Evolutionary conservation across 2,888 invertebrate genomes (phyloP), one percentile per base, ranked within the genome.

Genomic region (Aethes cnicana): DNA sequence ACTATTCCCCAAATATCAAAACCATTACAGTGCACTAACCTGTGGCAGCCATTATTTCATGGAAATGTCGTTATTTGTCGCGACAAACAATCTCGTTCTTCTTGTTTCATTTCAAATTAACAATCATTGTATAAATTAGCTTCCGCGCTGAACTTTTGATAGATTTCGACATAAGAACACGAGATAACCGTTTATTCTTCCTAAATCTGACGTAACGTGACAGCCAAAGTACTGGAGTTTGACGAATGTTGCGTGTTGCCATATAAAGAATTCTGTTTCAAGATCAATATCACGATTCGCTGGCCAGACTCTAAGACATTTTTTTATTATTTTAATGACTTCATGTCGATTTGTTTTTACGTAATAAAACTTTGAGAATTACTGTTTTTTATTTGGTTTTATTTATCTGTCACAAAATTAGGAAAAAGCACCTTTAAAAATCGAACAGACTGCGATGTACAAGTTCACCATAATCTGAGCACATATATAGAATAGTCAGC

Each of bases 1-100:
- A 23, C 20, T 17, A 33, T 33, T 33, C 33, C 17, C 17, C 33
- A 23, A 23, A 7, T 23, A 23, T 23, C 17, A 18, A 18, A 3
- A 35, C 18, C 35, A 20, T 36, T 20, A 12, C 35, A 18, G 35
- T 36, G 35, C 35, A 36, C 35, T 36, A 36, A 36, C 35, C 35
- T 36, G 35, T 36, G 20, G 20, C 35, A 36, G 35, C 20, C 35
- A 36, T 36, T 36, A 36, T 36, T 36, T 37, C 36, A 37, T 23
- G 36, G 8, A 37, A 37, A 21, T 36, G 20, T 36, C 35, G 35
- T 36, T 36, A 18, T 36, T 20, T 36, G 20, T 36, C 35, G 35
- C 20, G 35, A 36, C 18, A 36, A 20, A 12, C 20, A 37, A 8
- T 12, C 23, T 37, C 14, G 36, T 14, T 37, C 36, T 21, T 37